Conservation (phyloP, 1,140 invertebrate genomes). For the Lanistes nyassanus region DNA sequence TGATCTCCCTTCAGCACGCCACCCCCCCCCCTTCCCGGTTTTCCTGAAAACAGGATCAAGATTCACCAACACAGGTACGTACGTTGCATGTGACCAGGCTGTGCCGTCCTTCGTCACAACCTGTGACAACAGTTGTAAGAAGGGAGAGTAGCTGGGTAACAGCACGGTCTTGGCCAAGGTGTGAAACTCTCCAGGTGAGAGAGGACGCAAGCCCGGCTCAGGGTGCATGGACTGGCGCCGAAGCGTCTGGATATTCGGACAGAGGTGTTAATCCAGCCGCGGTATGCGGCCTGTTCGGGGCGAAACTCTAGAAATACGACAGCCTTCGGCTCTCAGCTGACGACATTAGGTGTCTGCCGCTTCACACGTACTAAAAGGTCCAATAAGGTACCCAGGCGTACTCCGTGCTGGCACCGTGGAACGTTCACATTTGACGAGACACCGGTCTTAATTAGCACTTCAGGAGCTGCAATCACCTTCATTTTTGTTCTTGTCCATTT, state of each 20-base stretch:
- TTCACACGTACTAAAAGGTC: not conserved
- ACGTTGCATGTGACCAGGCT: too few species aligned
- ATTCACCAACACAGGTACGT: too few species aligned
- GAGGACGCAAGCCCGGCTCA: not conserved
- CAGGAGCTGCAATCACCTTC: not conserved
- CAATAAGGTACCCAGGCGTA: not conserved
- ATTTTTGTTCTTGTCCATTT: too few species aligned
- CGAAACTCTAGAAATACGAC: constrained; percentile 12
- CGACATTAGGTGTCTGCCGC: not conserved
- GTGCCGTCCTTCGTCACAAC: not conserved
- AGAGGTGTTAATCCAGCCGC: not conserved
- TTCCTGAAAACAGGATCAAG: not conserved
- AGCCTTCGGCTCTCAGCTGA: not conserved
- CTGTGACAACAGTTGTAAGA: not conserved
- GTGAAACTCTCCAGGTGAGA: constrained; percentile 1
- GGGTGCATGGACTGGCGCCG: constrained; percentile 6
- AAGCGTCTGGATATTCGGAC: not conserved
- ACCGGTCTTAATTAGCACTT: not conserved
- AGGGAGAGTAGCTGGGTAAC: not conserved
- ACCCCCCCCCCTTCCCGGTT: not conserved
- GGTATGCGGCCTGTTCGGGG: not conserved
- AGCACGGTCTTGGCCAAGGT: not conserved
- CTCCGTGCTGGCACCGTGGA: not conserved
- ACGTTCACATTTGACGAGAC: not conserved
- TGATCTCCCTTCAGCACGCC: too few species aligned